Conservation (phyloP, 2,797 vertebrate species). For the Champsocephalus esox region DNA sequence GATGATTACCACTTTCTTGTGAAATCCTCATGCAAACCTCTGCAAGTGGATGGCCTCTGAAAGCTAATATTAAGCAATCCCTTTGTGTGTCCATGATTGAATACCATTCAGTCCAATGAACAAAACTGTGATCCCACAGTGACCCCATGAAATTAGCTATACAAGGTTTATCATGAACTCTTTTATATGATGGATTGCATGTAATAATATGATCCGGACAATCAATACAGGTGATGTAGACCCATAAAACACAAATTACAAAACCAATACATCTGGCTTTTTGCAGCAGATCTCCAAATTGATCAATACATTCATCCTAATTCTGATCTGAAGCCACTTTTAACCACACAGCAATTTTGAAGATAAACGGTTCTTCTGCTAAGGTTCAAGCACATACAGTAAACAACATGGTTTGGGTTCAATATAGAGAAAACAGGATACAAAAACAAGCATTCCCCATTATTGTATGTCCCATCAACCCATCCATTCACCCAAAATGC, state of each 20-base stretch:
- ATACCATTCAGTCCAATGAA: neutral
- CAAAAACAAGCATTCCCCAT: neutral
- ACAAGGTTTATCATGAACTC: neutral
- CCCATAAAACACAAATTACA: neutral
- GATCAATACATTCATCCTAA: neutral
- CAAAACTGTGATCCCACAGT: neutral
- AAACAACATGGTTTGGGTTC: neutral
- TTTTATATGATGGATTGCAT: neutral
- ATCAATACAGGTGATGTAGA: neutral
- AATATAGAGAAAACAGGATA: neutral
- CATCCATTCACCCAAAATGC: neutral
- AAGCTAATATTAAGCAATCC: neutral
- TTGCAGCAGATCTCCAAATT: neutral
- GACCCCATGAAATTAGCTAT: neutral
- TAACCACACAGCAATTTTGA: neutral
- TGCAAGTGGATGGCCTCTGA: neutral
- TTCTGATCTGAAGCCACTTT: neutral
- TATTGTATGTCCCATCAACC: neutral
- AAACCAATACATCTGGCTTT: neutral
- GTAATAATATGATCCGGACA: neutral
- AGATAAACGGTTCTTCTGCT: neutral
- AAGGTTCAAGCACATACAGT: too few species aligned
- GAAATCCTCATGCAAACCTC: constrained; percentile 15
- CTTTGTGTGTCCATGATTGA: neutral
- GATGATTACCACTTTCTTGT: constrained; percentile 15